Base-by-base conservation (phyloP, 2,797 vertebrate genomes). In the Urosaurus nigricauda region DNA sequence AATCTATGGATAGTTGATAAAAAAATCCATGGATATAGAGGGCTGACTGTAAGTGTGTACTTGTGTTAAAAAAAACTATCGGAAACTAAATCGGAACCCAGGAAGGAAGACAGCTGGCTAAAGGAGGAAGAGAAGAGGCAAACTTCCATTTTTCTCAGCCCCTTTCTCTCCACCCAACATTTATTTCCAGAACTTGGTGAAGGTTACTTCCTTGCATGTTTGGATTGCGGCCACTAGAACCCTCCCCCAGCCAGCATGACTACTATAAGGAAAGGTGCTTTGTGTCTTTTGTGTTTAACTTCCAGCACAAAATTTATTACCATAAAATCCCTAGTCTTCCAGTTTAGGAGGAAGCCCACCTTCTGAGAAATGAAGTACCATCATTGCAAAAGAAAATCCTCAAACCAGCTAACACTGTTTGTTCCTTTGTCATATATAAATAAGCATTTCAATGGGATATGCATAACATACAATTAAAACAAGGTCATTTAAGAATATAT, bases 301-400 rank as follows among this genome's bases (percentile, higher is more conserved):
- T 32, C 29, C 65, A 68, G 9, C 2, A 13, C 29, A 81, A 16
- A 53, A 83, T 21, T 83, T 75, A 83, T 78, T 83, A 43, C 26
- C 51, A 43, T 3, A 73, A 80, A 85, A 73, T 17, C 4, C 32
- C 47, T 37, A 47, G 35, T 8, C 11, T 68, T 68, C 32, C 53
- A 47, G 29, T 6, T 79, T n/a, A 79, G 24, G 63, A 79, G 35
- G 24, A 2, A 19, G 16, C 19, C 53, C 74, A 24, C 40, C 53
- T 91, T 85, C 77, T 78, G 68, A 90, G 73, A 5, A 89, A 58
- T 24, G 90, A 88, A 88, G 74, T 26, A 92, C 79, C n/a, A n/a
- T 4, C 91, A 60, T 88, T 85, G 83, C 90, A 92, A 91, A 91
- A 89, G 3, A 37, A 77, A 60, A 65, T 68, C 87, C 86, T 73